Evolutionary conservation across 2,113 vertebrate species (phyloP), one percentile per base, ranked within the genome.

Genomic region (Rhabdornis inornatus): DNA sequence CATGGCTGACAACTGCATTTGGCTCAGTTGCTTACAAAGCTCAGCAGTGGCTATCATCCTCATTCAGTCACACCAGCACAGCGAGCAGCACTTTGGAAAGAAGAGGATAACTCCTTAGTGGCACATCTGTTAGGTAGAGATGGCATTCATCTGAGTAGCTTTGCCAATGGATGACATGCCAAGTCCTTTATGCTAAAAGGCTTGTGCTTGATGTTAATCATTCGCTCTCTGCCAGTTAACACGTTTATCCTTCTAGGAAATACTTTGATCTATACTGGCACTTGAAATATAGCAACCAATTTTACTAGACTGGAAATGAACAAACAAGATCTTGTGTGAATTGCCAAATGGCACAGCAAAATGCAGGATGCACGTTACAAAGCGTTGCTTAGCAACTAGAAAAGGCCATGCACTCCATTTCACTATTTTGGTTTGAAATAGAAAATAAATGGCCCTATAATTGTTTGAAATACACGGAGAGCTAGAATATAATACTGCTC

Each of bases 221-320:
- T 92, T 95, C 92, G 87, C 77, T 89, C 80, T 96, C 88, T 94
- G 94, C 96, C 94, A 95, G 94, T 96, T 94, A 96, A 91, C 95
- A 95, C 89, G 93, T 96, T 96, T 97, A 96, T 96, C 93, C 95
- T 97, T 96, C 96, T 96, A 97, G 95, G 94, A 97, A 97, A 96
- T 92, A 96, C 95, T 97, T 97, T 97, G 96, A 96, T 96, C 93
- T 96, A 79, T 68, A 92, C 89, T 96, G 95, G 95, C 95, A 96
- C 95, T 96, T 93, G 92, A 96, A 96, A 97, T 96, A 95, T 71
- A 95, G 96, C 90, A 96, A 95, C 95, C 94, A 72, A 49, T 72
- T 92, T 94, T 96, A 94, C 92, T 93, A 96, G 96, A 94, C 96
- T 97, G 94, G 90, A 97, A 96, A 97, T 94, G 96, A 96, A 95